Evolutionary conservation across 2,113 vertebrate species (phyloP).

Genomic region (Anguilla rostrata): DNA sequence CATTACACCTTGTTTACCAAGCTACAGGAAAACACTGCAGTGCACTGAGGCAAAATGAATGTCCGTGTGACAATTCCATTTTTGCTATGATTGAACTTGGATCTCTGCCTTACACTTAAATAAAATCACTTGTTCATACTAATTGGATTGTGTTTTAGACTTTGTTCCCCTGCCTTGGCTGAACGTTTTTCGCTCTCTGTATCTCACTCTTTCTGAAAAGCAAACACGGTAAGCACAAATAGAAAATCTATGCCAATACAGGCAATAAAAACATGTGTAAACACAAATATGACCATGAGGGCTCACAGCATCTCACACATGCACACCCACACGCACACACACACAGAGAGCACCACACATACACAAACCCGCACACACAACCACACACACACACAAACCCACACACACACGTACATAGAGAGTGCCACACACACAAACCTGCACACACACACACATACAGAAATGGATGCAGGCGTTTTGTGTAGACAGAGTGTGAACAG

Average conservation of each 20-base stretch:
- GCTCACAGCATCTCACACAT: not conserved
- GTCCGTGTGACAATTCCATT: slow-evolving; percentile 56
- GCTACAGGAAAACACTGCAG: slow-evolving; percentile 38
- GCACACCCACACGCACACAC: not conserved
- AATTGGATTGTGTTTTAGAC: slow-evolving; percentile 58
- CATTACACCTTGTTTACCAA: slow-evolving; percentile 58
- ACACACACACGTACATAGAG: not conserved
- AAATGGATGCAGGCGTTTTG: not conserved
- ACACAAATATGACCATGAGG: not conserved
- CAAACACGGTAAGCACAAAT: not conserved
- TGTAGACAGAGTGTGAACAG: not conserved
- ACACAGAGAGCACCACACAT: not conserved
- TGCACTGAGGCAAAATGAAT: slow-evolving; percentile 61
- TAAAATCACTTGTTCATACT: slow-evolving; percentile 58
- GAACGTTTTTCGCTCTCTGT: slow-evolving; percentile 6
- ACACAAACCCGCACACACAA: not conserved
- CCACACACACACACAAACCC: not conserved
- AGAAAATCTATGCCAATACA: no score
- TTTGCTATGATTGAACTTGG: slow-evolving; percentile 63
- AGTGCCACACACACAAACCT: not conserved
- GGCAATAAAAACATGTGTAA: no score
- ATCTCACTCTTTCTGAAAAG: not conserved
- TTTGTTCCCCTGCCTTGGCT: slow-evolving; percentile 43
- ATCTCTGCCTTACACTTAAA: slow-evolving; percentile 54
- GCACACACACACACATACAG: slow-evolving; percentile 6